Conservation (phyloP, 2,113 vertebrate species). For the Scomber colias region DNA sequence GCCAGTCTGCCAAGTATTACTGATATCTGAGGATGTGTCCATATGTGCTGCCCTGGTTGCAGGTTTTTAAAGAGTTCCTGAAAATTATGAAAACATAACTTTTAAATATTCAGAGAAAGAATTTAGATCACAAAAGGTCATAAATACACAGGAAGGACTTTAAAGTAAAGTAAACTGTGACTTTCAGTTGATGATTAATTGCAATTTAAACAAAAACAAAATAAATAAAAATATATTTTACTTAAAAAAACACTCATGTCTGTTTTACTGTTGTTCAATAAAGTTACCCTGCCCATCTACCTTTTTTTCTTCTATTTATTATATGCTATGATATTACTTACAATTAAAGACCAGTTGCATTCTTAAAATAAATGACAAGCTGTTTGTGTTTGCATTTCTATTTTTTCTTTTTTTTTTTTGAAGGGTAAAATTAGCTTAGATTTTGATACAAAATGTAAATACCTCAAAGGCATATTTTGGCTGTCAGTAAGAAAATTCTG, state of each 20-base stretch:
- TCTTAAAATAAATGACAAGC: too few relatives aligned
- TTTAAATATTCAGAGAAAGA: neutral
- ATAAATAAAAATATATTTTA: too few relatives aligned
- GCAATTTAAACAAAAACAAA: neutral
- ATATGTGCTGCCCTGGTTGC: conserved; percentile 1
- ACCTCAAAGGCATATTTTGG: neutral
- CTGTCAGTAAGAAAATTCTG: neutral
- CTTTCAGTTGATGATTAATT: neutral
- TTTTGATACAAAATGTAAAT: neutral
- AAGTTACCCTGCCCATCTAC: too few relatives aligned
- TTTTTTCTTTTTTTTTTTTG: neutral
- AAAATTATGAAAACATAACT: neutral
- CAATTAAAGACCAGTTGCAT: too few relatives aligned
- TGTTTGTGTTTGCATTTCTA: neutral
- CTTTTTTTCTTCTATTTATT: neutral
- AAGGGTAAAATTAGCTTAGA: neutral
- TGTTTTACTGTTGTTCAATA: neutral
- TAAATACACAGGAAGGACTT: neutral
- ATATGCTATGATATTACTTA: neutral
- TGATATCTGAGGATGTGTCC: conserved; percentile 37
- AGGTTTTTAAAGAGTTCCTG: neutral
- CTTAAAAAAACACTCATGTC: neutral
- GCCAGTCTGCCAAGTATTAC: conserved; percentile 55
- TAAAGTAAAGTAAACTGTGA: conserved; percentile 8
- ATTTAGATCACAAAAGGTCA: neutral